Base-by-base conservation (phyloP, 2,113 vertebrate genomes). In the Clarias magur region DNA sequence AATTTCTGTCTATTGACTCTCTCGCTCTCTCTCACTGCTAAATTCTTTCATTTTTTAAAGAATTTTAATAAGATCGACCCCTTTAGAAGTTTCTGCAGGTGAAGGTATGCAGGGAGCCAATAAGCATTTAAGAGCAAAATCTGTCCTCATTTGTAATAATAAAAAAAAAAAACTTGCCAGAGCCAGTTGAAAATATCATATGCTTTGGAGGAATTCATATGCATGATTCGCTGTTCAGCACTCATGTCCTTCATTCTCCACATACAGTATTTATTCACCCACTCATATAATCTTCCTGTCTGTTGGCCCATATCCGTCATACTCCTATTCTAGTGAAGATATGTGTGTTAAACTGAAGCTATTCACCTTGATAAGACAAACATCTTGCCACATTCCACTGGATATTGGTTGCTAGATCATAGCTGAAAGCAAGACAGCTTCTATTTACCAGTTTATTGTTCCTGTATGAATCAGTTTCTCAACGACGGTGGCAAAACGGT, bases 111-210 rank as follows among this genome's bases (percentile, higher is more conserved):
- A 83, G 25, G 30, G n/a, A 34, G 38, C 38, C 56, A 48, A 19
- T 73, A 62, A 79, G 30, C 57, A 57, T 87, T 65, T 59, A 68
- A 84, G 16, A 65, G 73, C 80, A 88, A 48, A 65, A 67, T 88
- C 48, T 80, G 42, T 83, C 56, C 56, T 80, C 63, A 70, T 85
- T 63, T 73, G 54, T 81, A 59, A 56, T 62, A 8, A 13, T 1
- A 34, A 1, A 34, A 56, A 60, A 12, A 13, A 48, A 42, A 70
- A 82, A 65, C 57, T 30, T 72, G 56, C 34, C 78, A 56, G 76
- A 80, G 67, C 25, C 12, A 1, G 56, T 21, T 57, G 83, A 65
- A 82, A 81, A 88, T 73, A 84, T 82, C 83, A 88, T 67, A n/a
- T 75, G 27, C 70, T 62, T 84, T 76, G 57, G 60, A 42, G 62